Base-by-base conservation (phyloP, 2,797 vertebrate genomes). In the Perodicticus potto region DNA sequence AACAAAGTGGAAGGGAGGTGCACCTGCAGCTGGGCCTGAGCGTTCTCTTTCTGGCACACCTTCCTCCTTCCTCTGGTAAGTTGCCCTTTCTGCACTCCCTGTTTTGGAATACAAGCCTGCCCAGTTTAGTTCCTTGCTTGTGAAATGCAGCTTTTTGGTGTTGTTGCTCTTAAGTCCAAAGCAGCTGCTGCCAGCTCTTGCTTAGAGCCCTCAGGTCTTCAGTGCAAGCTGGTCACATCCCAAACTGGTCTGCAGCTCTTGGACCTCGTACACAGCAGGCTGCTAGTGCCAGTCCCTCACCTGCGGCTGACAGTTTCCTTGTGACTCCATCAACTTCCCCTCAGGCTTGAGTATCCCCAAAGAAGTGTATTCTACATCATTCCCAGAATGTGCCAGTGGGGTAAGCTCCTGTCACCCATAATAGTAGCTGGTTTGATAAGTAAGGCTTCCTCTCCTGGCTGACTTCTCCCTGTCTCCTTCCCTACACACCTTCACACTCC, bases 331-430 rank as follows among this genome's bases (percentile, higher is more conserved):
- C 40, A 76, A 5, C 13, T 40, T 45, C 40, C 49, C 49, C 49
- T 22, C 2, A 45, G 49, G 27, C 13, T 4, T 9, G 23, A 34
- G n/a, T 27, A 53, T 19, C 8, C 10, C 53, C 0, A 0, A 25
- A n/a, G 20, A 29, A 29, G 7, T 22, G 25, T 27, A 34, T 55
- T 37, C 34, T 29, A 1, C 2, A 37, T 16, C 20, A 1, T 34
- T 69, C 34, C 29, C 34, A 69, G 49, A 23, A 22, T 23, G 34
- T 3, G 20, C 57, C 12, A 3, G 14, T 19, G 22, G 27, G 65
- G 19, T 25, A 32, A 32, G n/a, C 16, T 80, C 7, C 29, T 53
- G 10, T 67, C 27, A 2, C 16, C 20, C 20, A 19, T 4, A 34
- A 16, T 6, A 8, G 65, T 63, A 53, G n/a, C 17, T 43, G 59